Base-by-base conservation (phyloP, 2,797 vertebrate genomes). In the Aldrovandia affinis region DNA sequence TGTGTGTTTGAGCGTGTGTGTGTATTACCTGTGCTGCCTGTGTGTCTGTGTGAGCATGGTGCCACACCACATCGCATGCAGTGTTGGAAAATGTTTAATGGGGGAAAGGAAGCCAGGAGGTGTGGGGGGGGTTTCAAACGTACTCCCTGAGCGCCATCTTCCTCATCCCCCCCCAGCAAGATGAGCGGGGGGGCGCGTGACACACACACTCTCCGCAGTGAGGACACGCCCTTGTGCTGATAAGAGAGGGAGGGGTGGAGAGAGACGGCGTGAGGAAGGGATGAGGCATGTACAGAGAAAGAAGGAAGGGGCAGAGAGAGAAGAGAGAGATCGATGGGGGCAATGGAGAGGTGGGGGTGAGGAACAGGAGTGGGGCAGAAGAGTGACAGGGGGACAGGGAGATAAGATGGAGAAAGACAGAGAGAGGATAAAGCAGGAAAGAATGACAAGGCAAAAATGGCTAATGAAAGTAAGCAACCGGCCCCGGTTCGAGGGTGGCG, bases 131-230 rank as follows among this genome's bases (percentile, higher is more conserved):
- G n/a, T 57, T 59, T 86, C 20, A 81, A 90, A 96, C 95, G 87
- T 96, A 96, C 95, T 96, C 94, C 95, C 94, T 96, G 95, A 91
- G 92, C 93, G 92, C 94, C 94, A 90, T 94, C 93, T 89, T 95
- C 93, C 88, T 92, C 91, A 89, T 94, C 94, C 86, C 89, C 94
- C 90, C 89, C 73, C 30, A 95, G 90, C 86, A 92, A 86, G 92
- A 96, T 96, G 91, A 95, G 95, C 81, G 95, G 95, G 88, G 95
- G 95, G 86, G 93, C 93, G 65, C 92, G 93, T 12, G 89, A 91
- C 84, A 91, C 81, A 44, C 89, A 93, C 42, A 90, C 88, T 89
- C 91, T 92, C 91, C 92, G 94, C 86, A 86, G 84, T 68, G 92
- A 10, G 22, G 94, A 91, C 70, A 88, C 90, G 18, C 91, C 92